Evolutionary conservation across 2,888 invertebrate genomes (phyloP).

Genomic region (Imbricaverruca yamaguchii): DNA sequence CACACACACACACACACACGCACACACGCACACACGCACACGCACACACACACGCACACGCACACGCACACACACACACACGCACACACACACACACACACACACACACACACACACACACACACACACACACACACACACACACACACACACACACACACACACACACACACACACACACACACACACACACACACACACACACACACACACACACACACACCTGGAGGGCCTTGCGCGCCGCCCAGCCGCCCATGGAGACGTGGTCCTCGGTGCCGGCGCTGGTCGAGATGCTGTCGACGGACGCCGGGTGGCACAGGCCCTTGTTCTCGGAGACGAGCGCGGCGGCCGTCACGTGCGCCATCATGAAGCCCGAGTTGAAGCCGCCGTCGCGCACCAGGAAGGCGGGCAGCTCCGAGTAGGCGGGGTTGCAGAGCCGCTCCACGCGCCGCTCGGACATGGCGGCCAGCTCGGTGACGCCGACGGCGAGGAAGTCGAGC

Average conservation of each 20-base stretch:
- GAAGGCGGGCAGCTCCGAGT: conserved; percentile 58
- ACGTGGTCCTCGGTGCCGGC: conserved; percentile 63
- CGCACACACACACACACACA: no score
- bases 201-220: conserved; percentile 36
- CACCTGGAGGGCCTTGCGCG: conserved; percentile 53
- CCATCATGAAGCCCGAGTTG: conserved; percentile 61
- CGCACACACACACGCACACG: not conserved
- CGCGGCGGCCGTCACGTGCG: conserved; percentile 58
- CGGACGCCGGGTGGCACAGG: conserved; percentile 57
- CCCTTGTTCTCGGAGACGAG: conserved; percentile 61
- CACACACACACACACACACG: conserved; percentile 29
- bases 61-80: conserved; percentile 41
- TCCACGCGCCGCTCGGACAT: conserved; percentile 59
- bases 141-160: no score
- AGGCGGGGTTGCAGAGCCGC: conserved; percentile 55
- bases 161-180: no score
- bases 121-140: no score
- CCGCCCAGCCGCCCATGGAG: conserved; percentile 60
- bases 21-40: conserved; percentile 40
- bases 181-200: no score
- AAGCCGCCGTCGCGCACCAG: conserved; percentile 57
- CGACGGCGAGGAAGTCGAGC: conserved; percentile 57
- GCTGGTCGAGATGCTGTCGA: conserved; percentile 57
- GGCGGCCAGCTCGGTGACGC: conserved; percentile 55
- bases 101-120: no score